These are phyloP conservation scores for Nasonia vitripennis DNA, from an alignment of 1,140 invertebrate species.

Conservation along the genomic window DNA sequence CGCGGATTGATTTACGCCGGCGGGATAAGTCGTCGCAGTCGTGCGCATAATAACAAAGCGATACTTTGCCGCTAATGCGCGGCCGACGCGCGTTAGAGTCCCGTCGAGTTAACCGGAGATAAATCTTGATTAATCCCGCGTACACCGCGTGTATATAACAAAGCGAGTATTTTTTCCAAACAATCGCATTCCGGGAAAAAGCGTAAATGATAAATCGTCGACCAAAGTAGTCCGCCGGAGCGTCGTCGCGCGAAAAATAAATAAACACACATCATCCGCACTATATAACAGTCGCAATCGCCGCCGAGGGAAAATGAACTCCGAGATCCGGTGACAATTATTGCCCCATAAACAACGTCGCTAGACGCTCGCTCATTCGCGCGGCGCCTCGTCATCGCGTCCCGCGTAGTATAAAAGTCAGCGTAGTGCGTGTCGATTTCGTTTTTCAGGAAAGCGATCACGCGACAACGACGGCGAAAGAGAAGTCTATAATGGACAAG, in stretches of 20 bases:
- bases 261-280: constrained; percentile 1
- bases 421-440: neutral
- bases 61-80: neutral
- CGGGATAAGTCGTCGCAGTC: constrained; percentile 3
- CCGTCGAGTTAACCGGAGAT: constrained; percentile 6
- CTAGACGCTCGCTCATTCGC: neutral
- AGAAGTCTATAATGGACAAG: neutral
- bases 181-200: neutral
- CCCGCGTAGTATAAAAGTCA: neutral
- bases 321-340: neutral
- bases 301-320: constrained; percentile 20
- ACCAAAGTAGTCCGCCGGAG: neutral
- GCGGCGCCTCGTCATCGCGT: neutral
- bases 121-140: constrained; percentile 4
- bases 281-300: constrained; percentile 1
- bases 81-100: neutral
- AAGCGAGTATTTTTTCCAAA: neutral
- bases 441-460: neutral
- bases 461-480: neutral
- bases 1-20: neutral
- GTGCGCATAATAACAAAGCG: neutral
- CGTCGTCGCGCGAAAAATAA: constrained; percentile 17
- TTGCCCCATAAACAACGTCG: constrained; percentile 35
- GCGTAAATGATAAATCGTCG: constrained; percentile 21
- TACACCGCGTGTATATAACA: neutral